Evolutionary conservation across 2,888 invertebrate species (phyloP).

Genomic region (Macrophya annulata): DNA sequence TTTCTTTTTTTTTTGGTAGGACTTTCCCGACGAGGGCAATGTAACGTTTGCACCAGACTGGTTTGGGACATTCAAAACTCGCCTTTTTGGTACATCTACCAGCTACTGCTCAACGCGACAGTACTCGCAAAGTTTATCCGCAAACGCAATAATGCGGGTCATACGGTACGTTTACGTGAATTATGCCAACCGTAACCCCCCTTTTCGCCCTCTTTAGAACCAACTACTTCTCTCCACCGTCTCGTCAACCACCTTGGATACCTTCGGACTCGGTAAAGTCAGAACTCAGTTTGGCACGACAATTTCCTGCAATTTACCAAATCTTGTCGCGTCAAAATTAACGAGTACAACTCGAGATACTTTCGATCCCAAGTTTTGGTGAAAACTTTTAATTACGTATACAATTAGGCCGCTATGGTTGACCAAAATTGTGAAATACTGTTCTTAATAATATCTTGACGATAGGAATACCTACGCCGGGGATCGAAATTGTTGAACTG

Average conservation of each 20-base stretch:
- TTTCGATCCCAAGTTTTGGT: background rate
- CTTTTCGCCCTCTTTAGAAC: background rate
- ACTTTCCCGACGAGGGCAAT: background rate
- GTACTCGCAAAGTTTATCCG: slow-evolving; percentile 31
- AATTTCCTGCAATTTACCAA: slow-evolving; percentile 38
- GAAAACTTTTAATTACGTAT: slow-evolving; percentile 33
- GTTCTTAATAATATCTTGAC: background rate
- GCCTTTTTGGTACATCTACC: background rate
- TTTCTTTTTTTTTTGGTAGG: background rate
- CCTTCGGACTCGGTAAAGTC: background rate
- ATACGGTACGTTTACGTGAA: slow-evolving; percentile 47
- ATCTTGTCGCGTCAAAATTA: slow-evolving; percentile 26
- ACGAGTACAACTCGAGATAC: slow-evolving; percentile 29
- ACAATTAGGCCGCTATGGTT: background rate
- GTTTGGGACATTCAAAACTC: background rate
- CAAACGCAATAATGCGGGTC: slow-evolving; percentile 53
- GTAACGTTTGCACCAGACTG: slow-evolving; percentile 20
- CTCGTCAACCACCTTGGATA: slow-evolving; percentile 2
- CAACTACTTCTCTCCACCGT: slow-evolving; percentile 17
- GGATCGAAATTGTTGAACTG: background rate
- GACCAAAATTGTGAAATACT: background rate
- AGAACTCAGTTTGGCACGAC: background rate
- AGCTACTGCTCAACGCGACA: background rate
- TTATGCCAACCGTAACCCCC: slow-evolving; percentile 35
- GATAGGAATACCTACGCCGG: background rate